Base-by-base conservation (phyloP, 2,113 vertebrate species). In the Polyodon spathula region DNA sequence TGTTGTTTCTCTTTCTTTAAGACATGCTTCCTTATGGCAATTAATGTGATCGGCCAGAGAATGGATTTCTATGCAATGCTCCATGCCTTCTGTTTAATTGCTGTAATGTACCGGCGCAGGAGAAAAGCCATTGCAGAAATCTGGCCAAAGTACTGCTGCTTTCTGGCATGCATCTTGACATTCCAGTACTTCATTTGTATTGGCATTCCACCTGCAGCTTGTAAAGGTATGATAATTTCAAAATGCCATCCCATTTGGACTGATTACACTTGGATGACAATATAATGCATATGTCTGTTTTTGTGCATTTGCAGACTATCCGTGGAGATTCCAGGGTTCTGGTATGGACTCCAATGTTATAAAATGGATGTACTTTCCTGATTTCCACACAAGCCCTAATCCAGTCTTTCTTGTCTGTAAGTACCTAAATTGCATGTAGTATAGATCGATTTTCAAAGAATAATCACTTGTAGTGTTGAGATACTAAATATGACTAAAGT, bases 61-160 rank as follows among this genome's bases (percentile, higher is more conserved):
- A 98, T 98, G 96, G 96, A 98, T 76, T 96, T 98, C 81, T 98
- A 91, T 27, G 91, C 93, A 63, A 92, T 96, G 93, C 81, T 98
- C 56, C 96, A 98, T 15, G 93, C 89, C 56, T 90, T 97, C 37
- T 92, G 92, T 67, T 69, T 98, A 70, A 92, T 96, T 10, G 85
- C 71, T 0, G 93, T 98, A 56, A 80, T 98, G 73, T 96, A 90
- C 67, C 83, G 93, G 63, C 89, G 96, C 1, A 80, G 94, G 71
- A 90, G 96, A 67, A 99, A 95, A 81, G 94, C 93, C 71, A 97
- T 99, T 10, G 95, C 94, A 0, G 88, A 91, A 72, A 84, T 97
- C 73, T 99, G 96, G 96, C 92, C 93, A n/a, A 97, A 94, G 75
- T 99, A 99, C 76, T 99, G 95, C 84, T 95, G 86, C 76, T 98